Percentiles rank a stretch among this genome's conserved stretches.
These are phyloP conservation scores for Pocillopora damicornis DNA, from an alignment of 64 coral and sea anemone species.

Conservation along the genomic window DNA sequence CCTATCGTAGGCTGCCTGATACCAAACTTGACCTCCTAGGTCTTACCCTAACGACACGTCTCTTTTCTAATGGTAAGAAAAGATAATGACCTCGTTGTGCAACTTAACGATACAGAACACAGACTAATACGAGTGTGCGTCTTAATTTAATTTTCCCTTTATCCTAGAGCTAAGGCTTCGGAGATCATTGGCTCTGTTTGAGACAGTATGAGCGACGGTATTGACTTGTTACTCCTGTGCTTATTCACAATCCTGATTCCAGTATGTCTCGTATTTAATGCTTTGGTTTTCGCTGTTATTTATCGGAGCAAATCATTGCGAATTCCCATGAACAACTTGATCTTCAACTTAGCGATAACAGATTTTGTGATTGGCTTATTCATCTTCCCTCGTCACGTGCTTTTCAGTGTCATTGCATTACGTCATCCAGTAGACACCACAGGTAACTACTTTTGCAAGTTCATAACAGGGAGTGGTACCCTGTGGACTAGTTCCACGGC, in stretches of 20 bases:
- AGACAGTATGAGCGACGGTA: neutral
- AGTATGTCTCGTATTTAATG: slow-evolving; percentile 28
- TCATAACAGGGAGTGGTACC: slow-evolving; percentile 44
- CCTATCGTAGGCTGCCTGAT: no score
- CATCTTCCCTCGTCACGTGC: slow-evolving; percentile 48
- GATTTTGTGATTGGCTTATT: slow-evolving; percentile 38
- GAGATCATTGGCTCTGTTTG: neutral
- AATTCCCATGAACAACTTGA: slow-evolving; percentile 56
- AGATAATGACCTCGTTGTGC: no score
- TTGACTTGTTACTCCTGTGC: neutral
- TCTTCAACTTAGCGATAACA: slow-evolving; percentile 45
- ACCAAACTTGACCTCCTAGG: no score
- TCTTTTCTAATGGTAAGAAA: no score
- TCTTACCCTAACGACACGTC: no score
- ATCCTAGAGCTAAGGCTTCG: neutral
- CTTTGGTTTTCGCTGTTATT: slow-evolving; percentile 18
- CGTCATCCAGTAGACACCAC: neutral
- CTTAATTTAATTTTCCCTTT: no score
- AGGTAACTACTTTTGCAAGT: slow-evolving; percentile 56
- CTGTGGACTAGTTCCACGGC: slow-evolving; percentile 54
- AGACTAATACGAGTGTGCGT: no score
- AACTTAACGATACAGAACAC: no score
- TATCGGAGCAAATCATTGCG: slow-evolving; percentile 35
- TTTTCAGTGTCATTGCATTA: slow-evolving; percentile 27
- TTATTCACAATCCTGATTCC: slow-evolving; percentile 42